Conservation (phyloP, 2,888 invertebrate genomes). For the Laspeyria flexula region DNA sequence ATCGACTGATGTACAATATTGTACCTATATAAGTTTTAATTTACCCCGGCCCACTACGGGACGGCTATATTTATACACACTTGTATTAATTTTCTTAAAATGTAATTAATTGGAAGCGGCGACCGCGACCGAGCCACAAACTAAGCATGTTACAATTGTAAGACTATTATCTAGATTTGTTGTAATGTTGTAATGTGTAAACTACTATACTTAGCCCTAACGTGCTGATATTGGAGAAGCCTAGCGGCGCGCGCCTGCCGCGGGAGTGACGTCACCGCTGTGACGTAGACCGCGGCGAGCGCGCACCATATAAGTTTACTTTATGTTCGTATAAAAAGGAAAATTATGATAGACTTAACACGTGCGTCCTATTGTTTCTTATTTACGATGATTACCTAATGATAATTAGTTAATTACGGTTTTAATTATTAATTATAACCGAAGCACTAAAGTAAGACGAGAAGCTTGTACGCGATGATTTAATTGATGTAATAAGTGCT, state of each 20-base stretch:
- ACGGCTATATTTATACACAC: slow-evolving; percentile 76
- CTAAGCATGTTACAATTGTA: slow-evolving; percentile 82
- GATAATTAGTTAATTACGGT: slow-evolving; percentile 87
- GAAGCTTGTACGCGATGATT: slow-evolving; percentile 81
- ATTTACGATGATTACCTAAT: slow-evolving; percentile 78
- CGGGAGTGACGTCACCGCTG: slow-evolving; percentile 11
- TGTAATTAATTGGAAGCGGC: slow-evolving; percentile 82
- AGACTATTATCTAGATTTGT: slow-evolving; percentile 85
- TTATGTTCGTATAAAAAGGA: slow-evolving; percentile 84
- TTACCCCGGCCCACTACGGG: slow-evolving; percentile 64
- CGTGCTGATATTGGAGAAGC: slow-evolving; percentile 28
- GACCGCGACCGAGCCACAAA: slow-evolving; percentile 74
- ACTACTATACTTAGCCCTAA: slow-evolving; percentile 75
- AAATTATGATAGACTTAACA: slow-evolving; percentile 85
- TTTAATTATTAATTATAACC: slow-evolving; percentile 85
- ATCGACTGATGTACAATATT: slow-evolving; percentile 85
- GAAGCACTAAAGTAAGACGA: slow-evolving; percentile 82
- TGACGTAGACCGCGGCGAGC: slow-evolving; percentile 16
- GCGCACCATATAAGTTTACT: slow-evolving; percentile 61
- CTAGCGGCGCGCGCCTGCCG: slow-evolving; percentile 11
- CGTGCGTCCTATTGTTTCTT: slow-evolving; percentile 82
- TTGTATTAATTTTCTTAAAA: slow-evolving; percentile 83
- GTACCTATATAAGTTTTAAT: slow-evolving; percentile 80
- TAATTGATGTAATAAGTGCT: slow-evolving; percentile 83
- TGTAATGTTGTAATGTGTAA: slow-evolving; percentile 76